Base-by-base conservation (phyloP, 2,888 invertebrate genomes). In the Nymphalis polychloros region DNA sequence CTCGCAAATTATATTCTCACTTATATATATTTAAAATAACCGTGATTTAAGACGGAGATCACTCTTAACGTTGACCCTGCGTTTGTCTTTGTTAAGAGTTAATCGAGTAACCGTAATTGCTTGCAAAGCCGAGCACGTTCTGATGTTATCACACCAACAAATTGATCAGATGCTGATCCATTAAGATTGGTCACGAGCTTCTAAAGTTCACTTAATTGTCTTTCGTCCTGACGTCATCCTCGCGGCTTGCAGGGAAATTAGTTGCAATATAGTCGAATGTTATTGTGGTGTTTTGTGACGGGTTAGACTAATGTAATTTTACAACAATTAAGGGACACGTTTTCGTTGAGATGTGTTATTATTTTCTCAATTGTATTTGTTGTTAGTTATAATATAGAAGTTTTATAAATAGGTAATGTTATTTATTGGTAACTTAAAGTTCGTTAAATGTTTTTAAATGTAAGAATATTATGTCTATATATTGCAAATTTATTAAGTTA, bases 81-180 rank as follows among this genome's bases (percentile, higher is more conserved):
- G 16, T 41, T 17, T 17, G 57, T 57, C 55, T 57, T 57, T 57
- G 35, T 57, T 41, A 41, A 41, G 19, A 57, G 35, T 57, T 57
- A 52, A 59, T 50, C 50, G 47, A 69, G 41, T 63, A 65, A 59
- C 65, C 23, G 65, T 59, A 65, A 65, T 65, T 55, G 31, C 55
- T 23, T 66, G 49, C 57, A 55, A 63, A 23, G 35, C 59, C 50
- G 50, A n/a, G 62, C 61, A 66, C 61, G 63, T 62, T 53, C 46
- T 59, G 65, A 68, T 70, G 59, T 65, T 73, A 75, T 76, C 75
- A 52, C 52, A 27, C 19, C 19, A 72, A 75, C 75, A 74, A 75
- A 76, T 76, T 75, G 71, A 74, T 72, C 68, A 67, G 74, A 73
- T 72, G 66, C 70, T 67, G 69, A 69, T 68, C 63, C 64, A 69